Conservation (phyloP, 2,888 invertebrate genomes). For the Cylloceria caligata region DNA sequence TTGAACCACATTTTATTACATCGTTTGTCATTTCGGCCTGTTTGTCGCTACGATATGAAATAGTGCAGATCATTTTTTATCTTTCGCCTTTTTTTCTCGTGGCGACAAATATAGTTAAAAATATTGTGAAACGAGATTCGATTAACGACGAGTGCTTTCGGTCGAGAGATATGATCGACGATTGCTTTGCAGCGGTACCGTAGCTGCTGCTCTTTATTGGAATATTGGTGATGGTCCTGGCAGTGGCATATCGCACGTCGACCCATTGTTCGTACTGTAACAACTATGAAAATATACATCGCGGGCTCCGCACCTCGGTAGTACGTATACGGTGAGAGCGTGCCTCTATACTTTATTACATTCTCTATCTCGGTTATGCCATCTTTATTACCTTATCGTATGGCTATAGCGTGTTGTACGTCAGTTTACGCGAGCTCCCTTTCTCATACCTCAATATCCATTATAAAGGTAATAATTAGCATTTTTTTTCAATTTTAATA, state of each 20-base stretch:
- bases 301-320: constrained; percentile 22
- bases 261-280: constrained; percentile 31
- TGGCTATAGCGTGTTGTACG: constrained; percentile 74
- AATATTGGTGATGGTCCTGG: constrained; percentile 16
- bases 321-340: constrained; percentile 28
- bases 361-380: constrained; percentile 78
- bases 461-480: constrained; percentile 77
- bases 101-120: constrained; percentile 35
- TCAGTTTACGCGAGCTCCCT: constrained; percentile 75
- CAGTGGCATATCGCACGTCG: background rate
- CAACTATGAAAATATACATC: constrained; percentile 50
- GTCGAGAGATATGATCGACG: constrained; percentile 52
- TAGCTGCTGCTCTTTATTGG: background rate
- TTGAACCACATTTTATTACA: background rate
- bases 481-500: constrained; percentile 78
- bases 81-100: constrained; percentile 23
- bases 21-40: background rate
- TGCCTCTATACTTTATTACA: constrained; percentile 74
- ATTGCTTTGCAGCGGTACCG: background rate
- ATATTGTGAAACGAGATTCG: constrained; percentile 54
- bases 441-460: constrained; percentile 73
- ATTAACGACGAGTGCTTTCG: constrained; percentile 58
- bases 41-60: background rate
- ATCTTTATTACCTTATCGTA: constrained; percentile 80
- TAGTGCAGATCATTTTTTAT: constrained; percentile 26